phyloP scores from a whole-genome alignment of 2,797 vertebrate genomes.

The Rhinogobio ventralis region DNA sequence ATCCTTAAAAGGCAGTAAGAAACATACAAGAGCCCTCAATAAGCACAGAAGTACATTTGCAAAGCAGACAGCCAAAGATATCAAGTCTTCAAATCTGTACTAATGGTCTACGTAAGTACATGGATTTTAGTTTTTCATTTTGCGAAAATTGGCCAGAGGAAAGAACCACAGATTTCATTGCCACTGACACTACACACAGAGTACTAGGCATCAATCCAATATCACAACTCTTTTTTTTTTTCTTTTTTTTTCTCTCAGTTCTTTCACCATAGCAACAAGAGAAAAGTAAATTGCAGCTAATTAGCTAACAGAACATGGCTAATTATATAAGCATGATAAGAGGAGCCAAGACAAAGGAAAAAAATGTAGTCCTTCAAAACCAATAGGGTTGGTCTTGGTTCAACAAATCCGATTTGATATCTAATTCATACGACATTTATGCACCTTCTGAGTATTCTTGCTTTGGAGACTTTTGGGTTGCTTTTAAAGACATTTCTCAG shows the following conservation, averaged over 20 bases:
- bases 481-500: neutral
- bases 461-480: neutral
- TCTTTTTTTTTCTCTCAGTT: neutral
- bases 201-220: constrained; percentile 23
- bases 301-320: constrained; percentile 69
- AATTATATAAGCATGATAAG: constrained; percentile 30
- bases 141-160: neutral
- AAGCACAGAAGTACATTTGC: neutral
- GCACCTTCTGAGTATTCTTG: constrained; percentile 10
- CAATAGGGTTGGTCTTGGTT: neutral
- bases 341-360: constrained; percentile 57
- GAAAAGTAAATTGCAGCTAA: constrained; percentile 67
- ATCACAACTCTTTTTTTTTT: constrained; percentile 19
- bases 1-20: constrained; percentile 12
- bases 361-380: constrained; percentile 39
- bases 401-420: constrained; percentile 3
- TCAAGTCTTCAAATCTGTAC: constrained; percentile 10
- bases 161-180: constrained; percentile 22
- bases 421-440: neutral
- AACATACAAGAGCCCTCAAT: neutral
- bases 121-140: constrained; percentile 12
- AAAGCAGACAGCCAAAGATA: neutral
- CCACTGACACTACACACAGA: constrained; percentile 23
- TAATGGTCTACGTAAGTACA: neutral
- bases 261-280: constrained; percentile 78